phyloP scores from a whole-genome alignment of 2,888 invertebrate genomes.

The Oeneis ivallda region DNA sequence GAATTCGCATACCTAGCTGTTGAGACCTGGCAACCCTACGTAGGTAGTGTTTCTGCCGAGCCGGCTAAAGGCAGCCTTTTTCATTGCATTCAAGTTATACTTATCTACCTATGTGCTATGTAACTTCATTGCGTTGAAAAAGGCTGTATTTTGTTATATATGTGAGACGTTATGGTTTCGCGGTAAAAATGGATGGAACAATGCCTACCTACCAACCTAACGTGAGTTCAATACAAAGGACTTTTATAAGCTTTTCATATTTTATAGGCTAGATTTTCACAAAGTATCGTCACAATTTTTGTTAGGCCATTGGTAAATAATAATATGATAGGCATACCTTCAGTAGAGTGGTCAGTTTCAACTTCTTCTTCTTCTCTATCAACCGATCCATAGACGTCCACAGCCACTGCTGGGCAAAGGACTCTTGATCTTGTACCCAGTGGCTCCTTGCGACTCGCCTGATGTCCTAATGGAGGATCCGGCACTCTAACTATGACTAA shows the following conservation, averaged over 20 bases:
- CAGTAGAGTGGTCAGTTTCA: too few species aligned
- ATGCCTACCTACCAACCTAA: background rate
- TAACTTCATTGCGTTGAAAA: conserved; percentile 20
- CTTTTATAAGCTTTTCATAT: background rate
- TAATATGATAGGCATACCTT: too few species aligned
- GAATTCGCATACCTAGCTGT: background rate
- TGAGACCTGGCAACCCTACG: background rate
- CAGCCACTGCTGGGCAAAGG: too few species aligned
- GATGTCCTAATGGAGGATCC: too few species aligned
- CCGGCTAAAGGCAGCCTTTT: conserved; percentile 13
- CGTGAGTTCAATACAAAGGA: background rate
- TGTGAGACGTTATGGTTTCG: background rate
- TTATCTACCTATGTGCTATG: conserved; percentile 10
- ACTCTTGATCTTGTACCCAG: too few species aligned
- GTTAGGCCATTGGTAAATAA: too few species aligned
- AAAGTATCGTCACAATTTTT: too few species aligned
- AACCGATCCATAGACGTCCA: too few species aligned
- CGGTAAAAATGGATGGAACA: conserved; percentile 7
- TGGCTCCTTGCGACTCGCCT: too few species aligned
- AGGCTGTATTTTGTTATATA: conserved; percentile 2
- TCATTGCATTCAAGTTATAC: conserved; percentile 15
- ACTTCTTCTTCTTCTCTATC: too few species aligned
- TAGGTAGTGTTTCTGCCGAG: background rate
- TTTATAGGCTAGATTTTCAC: too few species aligned
- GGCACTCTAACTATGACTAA: too few species aligned